phyloP scores from a whole-genome alignment of 2,797 vertebrate genomes.

The Paramormyrops hopkinsi region DNA sequence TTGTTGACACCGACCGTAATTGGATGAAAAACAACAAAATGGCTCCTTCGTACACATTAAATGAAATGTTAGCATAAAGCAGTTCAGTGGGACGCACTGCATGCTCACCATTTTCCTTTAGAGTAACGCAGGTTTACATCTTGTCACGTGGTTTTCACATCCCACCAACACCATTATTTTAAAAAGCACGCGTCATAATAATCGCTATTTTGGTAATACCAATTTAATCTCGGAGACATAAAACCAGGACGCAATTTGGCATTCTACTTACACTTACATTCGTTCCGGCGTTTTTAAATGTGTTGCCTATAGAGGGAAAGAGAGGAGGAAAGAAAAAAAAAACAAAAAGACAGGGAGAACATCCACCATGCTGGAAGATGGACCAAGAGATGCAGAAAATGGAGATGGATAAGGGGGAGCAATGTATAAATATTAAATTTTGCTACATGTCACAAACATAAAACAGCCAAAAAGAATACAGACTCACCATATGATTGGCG shows the following conservation, averaged over 20 bases:
- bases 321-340: neutral
- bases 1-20: neutral
- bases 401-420: slow-evolving; percentile 37
- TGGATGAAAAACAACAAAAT: neutral
- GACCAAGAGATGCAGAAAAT: slow-evolving; percentile 7
- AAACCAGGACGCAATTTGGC: neutral
- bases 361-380: slow-evolving; percentile 56
- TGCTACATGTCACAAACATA: slow-evolving; percentile 9
- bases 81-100: neutral
- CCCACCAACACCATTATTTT: neutral
- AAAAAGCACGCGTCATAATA: neutral
- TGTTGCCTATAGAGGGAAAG: slow-evolving; percentile 16
- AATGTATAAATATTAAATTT: slow-evolving; percentile 11
- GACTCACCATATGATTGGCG: slow-evolving; percentile 48
- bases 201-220: neutral
- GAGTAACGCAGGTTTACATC: neutral
- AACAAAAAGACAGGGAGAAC: slow-evolving; percentile 30
- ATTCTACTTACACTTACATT: neutral
- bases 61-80: neutral
- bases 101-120: neutral
- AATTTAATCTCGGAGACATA: slow-evolving; percentile 32
- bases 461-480: neutral
- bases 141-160: neutral
- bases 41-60: neutral
- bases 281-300: neutral